phyloP scores from a whole-genome alignment of 2,797 vertebrate species.

The Channa striata region DNA sequence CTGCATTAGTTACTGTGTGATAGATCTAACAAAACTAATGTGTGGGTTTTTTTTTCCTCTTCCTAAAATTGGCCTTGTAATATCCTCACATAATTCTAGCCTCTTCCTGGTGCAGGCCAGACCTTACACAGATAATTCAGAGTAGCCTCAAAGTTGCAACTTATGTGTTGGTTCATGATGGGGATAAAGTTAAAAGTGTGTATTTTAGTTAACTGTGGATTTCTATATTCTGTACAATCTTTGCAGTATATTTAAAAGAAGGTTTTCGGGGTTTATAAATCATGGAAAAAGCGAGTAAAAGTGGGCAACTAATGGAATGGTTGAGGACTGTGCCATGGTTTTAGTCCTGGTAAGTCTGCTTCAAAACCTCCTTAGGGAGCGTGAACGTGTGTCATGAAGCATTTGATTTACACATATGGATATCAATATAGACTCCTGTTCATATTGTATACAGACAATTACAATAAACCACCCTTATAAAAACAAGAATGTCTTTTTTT shows the following conservation, averaged over 20 bases:
- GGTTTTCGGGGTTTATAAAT: constrained; percentile 52
- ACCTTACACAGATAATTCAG: constrained; percentile 42
- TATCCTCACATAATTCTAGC: constrained; percentile 43
- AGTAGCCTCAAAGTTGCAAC: constrained; percentile 62
- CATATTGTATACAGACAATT: constrained; percentile 80
- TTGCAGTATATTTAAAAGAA: constrained; percentile 79
- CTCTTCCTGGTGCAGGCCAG: constrained; percentile 36
- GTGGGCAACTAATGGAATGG: background rate
- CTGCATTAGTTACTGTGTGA: constrained; percentile 63
- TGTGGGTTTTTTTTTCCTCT: constrained; percentile 16
- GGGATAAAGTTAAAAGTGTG: constrained; percentile 65
- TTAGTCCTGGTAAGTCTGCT: constrained; percentile 55
- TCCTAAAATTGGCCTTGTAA: constrained; percentile 59
- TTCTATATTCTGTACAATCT: constrained; percentile 78
- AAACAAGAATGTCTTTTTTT: constrained; percentile 47
- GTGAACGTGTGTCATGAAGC: constrained; percentile 42
- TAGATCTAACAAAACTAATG: constrained; percentile 52
- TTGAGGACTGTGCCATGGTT: constrained; percentile 33
- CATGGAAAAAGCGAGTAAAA: constrained; percentile 26
- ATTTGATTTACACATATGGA: constrained; percentile 60
- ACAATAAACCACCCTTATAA: constrained; percentile 80
- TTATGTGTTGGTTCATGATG: constrained; percentile 60
- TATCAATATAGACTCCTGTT: constrained; percentile 77
- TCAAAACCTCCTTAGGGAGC: constrained; percentile 36
- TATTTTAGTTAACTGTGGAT: constrained; percentile 74